These are phyloP conservation scores for Xenops minutus DNA, from an alignment of 2,797 vertebrate species.

Conservation along the genomic window DNA sequence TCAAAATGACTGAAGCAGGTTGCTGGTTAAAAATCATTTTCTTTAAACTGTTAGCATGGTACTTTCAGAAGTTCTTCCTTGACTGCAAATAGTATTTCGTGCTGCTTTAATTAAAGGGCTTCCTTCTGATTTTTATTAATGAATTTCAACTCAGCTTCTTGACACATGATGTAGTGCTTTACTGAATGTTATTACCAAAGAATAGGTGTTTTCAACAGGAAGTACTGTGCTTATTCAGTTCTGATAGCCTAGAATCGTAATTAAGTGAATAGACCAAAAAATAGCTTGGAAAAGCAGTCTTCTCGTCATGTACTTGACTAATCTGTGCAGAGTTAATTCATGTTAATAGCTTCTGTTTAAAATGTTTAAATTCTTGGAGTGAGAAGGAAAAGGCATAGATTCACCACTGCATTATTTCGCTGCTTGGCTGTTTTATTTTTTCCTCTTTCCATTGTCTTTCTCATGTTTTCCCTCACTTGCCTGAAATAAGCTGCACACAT, in stretches of 20 bases:
- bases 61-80: conserved; percentile 27
- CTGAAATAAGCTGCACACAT: background rate
- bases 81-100: conserved; percentile 47
- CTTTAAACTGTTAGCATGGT: conserved; percentile 5
- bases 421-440: background rate
- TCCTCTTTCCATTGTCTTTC: background rate
- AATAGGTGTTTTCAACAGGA: conserved; percentile 25
- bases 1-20: conserved; percentile 35
- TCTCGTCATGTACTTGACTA: background rate
- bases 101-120: conserved; percentile 50
- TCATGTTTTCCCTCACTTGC: background rate
- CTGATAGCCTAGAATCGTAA: background rate
- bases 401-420: background rate
- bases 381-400: background rate
- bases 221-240: background rate
- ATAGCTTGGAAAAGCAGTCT: background rate
- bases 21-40: conserved; percentile 31
- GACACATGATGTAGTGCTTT: conserved; percentile 6
- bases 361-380: background rate
- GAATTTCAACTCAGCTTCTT: conserved; percentile 34
- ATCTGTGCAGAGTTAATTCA: background rate
- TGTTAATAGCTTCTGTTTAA: conserved; percentile 4
- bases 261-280: background rate
- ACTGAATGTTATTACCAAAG: conserved; percentile 37
- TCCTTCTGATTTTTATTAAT: conserved; percentile 40